These are phyloP conservation scores for Pipa parva DNA, from an alignment of 2,113 vertebrate species.

Conservation along the genomic window DNA sequence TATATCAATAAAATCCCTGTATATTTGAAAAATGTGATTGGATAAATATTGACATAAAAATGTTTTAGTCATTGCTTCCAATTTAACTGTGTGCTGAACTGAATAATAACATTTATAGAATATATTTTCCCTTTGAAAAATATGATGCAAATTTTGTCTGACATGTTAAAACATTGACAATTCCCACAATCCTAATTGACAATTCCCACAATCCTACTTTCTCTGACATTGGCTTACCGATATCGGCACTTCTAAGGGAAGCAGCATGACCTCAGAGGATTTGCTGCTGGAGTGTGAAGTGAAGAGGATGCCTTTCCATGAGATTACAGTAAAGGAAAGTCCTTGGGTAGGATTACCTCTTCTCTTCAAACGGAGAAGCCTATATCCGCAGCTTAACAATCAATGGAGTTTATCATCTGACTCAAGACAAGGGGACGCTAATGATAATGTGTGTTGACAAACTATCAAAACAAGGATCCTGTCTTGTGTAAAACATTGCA, in stretches of 20 bases:
- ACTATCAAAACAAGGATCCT: background rate
- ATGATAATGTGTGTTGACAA: conserved; percentile 20
- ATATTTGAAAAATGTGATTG: no score
- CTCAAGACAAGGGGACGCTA: background rate
- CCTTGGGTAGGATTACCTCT: conserved; percentile 30
- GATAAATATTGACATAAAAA: no score
- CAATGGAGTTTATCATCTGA: background rate
- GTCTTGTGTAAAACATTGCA: no score
- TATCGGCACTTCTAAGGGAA: background rate
- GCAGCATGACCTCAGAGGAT: conserved; percentile 17
- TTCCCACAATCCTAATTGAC: no score
- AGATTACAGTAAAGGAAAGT: conserved; percentile 30
- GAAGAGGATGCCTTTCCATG: conserved; percentile 10
- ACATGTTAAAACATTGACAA: no score
- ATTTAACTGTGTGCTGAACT: no score
- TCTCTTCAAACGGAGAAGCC: conserved; percentile 7
- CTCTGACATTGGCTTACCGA: background rate
- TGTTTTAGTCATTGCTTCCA: no score
- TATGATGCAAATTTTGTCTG: no score
- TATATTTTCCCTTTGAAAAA: no score
- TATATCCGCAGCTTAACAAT: conserved; percentile 9
- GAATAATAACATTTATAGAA: no score
- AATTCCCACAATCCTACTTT: no score
- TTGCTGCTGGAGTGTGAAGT: conserved; percentile 13
- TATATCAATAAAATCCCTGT: no score